Evolutionary conservation across 2,797 vertebrate genomes (phyloP).

Genomic region (Hoplostethus atlanticus): DNA sequence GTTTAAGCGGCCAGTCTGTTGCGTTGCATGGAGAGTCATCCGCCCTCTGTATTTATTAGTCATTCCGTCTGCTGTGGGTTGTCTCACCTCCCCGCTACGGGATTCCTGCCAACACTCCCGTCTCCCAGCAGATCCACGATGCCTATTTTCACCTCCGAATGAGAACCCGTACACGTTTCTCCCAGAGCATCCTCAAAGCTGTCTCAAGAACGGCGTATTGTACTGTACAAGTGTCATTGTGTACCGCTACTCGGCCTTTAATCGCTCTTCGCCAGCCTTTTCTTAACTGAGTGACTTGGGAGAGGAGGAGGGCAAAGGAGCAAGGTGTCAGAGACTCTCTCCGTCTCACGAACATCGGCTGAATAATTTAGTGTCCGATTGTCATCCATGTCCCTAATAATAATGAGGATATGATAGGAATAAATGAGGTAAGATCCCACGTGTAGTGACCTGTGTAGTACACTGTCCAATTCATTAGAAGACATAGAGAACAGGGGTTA

Average conservation of each 20-base stretch:
- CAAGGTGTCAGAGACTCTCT: conserved; percentile 47
- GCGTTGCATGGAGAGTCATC: background rate
- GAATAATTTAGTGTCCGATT: conserved; percentile 80
- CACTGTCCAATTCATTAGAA: conserved; percentile 51
- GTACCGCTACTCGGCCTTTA: conserved; percentile 29
- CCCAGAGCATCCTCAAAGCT: conserved; percentile 27
- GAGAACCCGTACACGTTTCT: conserved; percentile 33
- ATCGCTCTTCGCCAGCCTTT: conserved; percentile 20
- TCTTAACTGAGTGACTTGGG: conserved; percentile 37
- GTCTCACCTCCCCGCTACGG: conserved; percentile 55
- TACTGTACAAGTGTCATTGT: too few species aligned
- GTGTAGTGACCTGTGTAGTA: conserved; percentile 62
- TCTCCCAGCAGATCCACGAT: conserved; percentile 42
- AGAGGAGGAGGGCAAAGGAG: conserved; percentile 38
- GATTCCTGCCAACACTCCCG: conserved; percentile 61
- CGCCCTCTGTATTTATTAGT: conserved; percentile 24
- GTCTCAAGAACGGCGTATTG: conserved; percentile 18
- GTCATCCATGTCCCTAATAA: conserved; percentile 75
- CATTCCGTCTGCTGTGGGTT: conserved; percentile 26
- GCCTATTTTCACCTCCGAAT: conserved; percentile 73
- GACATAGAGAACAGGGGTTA: conserved; percentile 27
- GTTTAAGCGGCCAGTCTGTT: background rate
- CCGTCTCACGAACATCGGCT: conserved; percentile 66
- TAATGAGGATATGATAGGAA: too few species aligned
- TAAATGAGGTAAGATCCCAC: conserved; percentile 77